Percentiles rank a stretch among this genome's conserved stretches.
Conservation (phyloP, 2,113 vertebrate genomes). For the Cheirogaleus medius region DNA sequence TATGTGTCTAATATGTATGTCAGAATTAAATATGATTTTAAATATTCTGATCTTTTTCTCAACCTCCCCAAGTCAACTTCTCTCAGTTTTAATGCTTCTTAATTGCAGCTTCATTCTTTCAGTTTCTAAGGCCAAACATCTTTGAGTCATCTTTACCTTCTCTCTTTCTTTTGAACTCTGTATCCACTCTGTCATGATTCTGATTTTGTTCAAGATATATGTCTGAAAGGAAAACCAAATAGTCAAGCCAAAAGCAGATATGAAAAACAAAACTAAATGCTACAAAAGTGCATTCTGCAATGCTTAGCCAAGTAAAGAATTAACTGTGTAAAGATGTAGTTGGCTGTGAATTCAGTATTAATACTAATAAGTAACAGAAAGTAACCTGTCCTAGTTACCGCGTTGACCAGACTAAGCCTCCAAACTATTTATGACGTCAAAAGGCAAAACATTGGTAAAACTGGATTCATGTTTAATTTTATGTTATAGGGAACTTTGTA, state of each 20-base stretch:
- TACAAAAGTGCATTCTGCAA: background rate
- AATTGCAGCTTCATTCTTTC: background rate
- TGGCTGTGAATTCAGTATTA: background rate
- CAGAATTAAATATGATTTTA: background rate
- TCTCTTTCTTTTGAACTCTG: background rate
- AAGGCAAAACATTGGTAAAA: background rate
- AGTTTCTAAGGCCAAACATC: background rate
- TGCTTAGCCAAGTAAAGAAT: background rate
- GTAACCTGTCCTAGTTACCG: background rate
- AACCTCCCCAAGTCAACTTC: background rate
- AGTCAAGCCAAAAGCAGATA: background rate
- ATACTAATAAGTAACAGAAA: background rate
- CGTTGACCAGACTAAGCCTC: background rate
- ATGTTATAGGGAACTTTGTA: background rate
- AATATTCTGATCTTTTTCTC: background rate
- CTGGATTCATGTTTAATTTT: constrained; percentile 18
- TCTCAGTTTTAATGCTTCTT: background rate
- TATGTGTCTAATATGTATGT: background rate
- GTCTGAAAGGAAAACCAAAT: background rate
- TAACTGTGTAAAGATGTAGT: background rate
- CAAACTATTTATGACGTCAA: background rate
- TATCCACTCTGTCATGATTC: background rate
- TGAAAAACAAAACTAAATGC: background rate
- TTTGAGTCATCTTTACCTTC: background rate
- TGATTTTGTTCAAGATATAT: background rate